A percentile compares a stretch with the other conserved stretches of the same genome.
Evolutionary conservation across 2,888 invertebrate genomes (phyloP).

Genomic region (Notodonta dromedarius): DNA sequence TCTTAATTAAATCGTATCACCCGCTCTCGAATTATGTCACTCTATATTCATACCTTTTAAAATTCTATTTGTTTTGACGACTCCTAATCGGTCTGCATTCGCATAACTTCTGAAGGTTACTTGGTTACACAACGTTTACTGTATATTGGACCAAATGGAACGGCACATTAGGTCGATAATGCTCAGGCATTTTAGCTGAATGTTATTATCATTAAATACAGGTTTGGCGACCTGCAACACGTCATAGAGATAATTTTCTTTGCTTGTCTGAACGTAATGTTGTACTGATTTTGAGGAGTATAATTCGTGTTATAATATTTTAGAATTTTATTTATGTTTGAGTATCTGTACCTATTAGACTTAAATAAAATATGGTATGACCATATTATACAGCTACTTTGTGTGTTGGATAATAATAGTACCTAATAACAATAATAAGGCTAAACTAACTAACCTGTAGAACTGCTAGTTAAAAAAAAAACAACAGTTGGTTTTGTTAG

Average conservation of each 20-base stretch:
- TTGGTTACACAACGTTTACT: conserved; percentile 10
- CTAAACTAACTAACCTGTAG: too few species aligned
- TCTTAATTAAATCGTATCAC: conserved; percentile 3
- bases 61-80: conserved; percentile 44
- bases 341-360: too few species aligned
- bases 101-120: conserved; percentile 56
- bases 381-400: not conserved
- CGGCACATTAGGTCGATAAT: conserved; percentile 31
- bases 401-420: not conserved
- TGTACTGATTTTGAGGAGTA: conserved; percentile 3
- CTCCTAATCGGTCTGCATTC: conserved; percentile 43
- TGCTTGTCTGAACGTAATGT: conserved; percentile 36
- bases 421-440: too few species aligned
- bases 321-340: not conserved
- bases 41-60: conserved; percentile 36
- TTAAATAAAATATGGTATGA: not conserved
- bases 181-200: conserved; percentile 16
- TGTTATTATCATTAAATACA: conserved; percentile 54
- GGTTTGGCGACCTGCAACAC: conserved; percentile 60
- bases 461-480: too few species aligned
- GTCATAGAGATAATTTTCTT: conserved; percentile 39
- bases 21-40: conserved; percentile 27
- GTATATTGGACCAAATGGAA: conserved; percentile 8
- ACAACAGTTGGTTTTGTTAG: too few species aligned
- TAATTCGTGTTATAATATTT: not conserved